Conservation (phyloP, 2,113 vertebrate species). For the Lucifuga dentata region DNA sequence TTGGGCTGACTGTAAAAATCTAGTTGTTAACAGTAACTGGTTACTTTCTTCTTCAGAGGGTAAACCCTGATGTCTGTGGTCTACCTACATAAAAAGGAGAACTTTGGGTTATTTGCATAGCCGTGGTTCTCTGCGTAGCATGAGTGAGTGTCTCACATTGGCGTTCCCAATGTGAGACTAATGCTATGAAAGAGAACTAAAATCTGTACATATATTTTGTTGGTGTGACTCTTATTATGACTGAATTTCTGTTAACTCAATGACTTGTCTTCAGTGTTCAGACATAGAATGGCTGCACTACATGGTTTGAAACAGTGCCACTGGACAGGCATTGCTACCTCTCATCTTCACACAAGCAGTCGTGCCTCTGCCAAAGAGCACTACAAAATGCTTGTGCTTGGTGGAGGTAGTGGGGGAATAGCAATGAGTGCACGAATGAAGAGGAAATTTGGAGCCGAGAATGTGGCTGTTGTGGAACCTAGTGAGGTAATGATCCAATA, state of each 20-base stretch:
- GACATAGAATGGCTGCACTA: constrained; percentile 63
- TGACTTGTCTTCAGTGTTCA: neutral
- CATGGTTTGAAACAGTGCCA: constrained; percentile 43
- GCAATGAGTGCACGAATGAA: constrained; percentile 95
- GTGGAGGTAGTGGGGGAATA: constrained; percentile 93
- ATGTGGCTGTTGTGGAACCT: constrained; percentile 94
- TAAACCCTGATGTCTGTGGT: neutral
- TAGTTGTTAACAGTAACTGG: too few species aligned
- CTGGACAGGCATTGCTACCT: constrained; percentile 4
- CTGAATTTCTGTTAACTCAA: neutral
- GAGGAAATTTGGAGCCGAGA: constrained; percentile 89
- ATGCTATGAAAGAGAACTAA: neutral
- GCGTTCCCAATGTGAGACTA: neutral
- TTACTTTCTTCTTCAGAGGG: too few species aligned
- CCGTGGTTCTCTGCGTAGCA: fast-evolving
- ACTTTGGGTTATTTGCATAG: neutral
- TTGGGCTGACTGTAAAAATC: too few species aligned
- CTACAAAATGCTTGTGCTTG: constrained; percentile 92
- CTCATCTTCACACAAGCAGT: constrained; percentile 70
- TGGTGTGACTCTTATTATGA: neutral
- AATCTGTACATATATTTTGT: neutral
- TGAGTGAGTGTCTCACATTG: neutral
- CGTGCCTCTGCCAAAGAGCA: constrained; percentile 82
- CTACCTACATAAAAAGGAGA: neutral
- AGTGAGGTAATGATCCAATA: constrained; percentile 82